phyloP scores from a whole-genome alignment of 2,797 vertebrate species.

The Intellagama lesueurii region DNA sequence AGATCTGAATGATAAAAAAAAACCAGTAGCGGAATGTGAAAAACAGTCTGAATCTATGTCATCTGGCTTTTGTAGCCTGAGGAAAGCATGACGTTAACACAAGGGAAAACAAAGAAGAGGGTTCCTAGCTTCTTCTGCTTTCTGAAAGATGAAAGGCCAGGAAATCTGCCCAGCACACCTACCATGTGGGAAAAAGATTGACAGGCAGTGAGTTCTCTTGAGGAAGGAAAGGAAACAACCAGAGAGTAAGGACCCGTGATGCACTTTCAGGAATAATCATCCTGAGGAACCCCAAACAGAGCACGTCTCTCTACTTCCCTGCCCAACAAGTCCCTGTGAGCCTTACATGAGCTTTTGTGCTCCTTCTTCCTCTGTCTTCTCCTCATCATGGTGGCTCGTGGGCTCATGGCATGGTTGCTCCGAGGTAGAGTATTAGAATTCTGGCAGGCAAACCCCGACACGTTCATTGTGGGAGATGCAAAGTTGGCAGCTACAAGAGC shows the following conservation, averaged over 20 bases:
- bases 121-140: background rate
- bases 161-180: background rate
- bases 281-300: background rate
- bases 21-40: background rate
- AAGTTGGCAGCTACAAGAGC: slow-evolving; percentile 92
- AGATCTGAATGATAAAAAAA: background rate
- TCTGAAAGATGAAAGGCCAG: background rate
- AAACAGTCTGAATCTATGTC: background rate
- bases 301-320: rapidly evolving
- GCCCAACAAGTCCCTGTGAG: background rate
- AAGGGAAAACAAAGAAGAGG: background rate
- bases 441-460: slow-evolving; percentile 87
- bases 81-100: background rate
- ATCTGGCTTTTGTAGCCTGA: background rate
- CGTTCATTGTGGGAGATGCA: slow-evolving; percentile 87
- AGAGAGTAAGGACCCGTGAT: too few relatives aligned
- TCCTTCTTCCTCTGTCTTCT: slow-evolving; percentile 93
- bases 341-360: slow-evolving; percentile 92
- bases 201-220: background rate
- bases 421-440: slow-evolving; percentile 91
- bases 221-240: background rate
- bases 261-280: background rate
- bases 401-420: slow-evolving; percentile 91
- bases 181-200: background rate
- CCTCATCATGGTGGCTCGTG: slow-evolving; percentile 90